Evolutionary conservation across 2,888 invertebrate genomes (phyloP), one percentile per base, ranked within the genome.

Genomic region (Drosophila putrida): DNA sequence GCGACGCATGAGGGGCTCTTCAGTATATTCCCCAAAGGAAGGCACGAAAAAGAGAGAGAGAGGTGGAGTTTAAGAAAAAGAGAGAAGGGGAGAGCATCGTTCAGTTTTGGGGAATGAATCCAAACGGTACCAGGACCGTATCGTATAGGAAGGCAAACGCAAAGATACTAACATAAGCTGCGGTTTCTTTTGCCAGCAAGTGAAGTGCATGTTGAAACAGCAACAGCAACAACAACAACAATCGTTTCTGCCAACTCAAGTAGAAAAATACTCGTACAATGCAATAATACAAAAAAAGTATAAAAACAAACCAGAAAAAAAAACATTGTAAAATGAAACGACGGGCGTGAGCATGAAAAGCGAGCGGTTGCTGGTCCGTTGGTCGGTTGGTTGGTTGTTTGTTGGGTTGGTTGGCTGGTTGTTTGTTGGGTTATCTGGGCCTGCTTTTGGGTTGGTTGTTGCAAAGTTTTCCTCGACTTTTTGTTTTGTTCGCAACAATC

Each of bases 241-340:
- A 4, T 13, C 51, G 33, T 35, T 49, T 33, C 33, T 46, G 88
- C 86, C 88, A 87, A 87, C 80, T 87, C 86, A 88, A 85, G 89
- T 87, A 87, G 89, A 87, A 86, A 89, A 87, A 89, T 82, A 76
- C 82, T 85, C 80, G 71, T 82, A 76, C 85, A 86, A 87, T 84
- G 87, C 85, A 86, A 89, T 82, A 80, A 80, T 74, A 75, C 73
- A 64, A 59, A 51, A 53, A 59, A 51, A 62, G n/a, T 25, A 49
- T 43, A 43, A 60, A 25, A 59, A 31, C 46, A 33, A 25, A 5
- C 15, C 31, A 27, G 6, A 57, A 33, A 50, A 76, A 60, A 60
- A 50, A 80, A 72, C 71, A 78, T 73, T 86, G 75, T 80, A 86
- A 86, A 86, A 80, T 74, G 75, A 79, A 81, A 89, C 72, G 72